phyloP scores from a whole-genome alignment of 2,888 invertebrate genomes.

The Ennomos fuscantarius region DNA sequence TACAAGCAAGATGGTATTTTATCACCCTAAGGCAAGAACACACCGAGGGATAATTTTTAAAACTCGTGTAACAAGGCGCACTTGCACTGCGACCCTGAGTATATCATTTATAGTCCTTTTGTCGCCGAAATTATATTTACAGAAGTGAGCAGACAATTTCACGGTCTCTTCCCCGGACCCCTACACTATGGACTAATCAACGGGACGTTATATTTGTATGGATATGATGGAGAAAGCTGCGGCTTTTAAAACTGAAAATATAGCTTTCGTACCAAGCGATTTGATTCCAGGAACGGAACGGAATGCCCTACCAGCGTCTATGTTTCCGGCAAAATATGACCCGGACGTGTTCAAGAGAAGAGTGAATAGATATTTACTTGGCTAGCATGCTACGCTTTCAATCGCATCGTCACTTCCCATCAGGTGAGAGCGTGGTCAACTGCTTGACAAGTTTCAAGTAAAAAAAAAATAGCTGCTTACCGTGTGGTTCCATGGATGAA shows the following conservation, averaged over 20 bases:
- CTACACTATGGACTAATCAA: slow-evolving; percentile 79
- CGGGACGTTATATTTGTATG: slow-evolving; percentile 56
- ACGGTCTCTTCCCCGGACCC: slow-evolving; percentile 83
- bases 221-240: slow-evolving; percentile 45
- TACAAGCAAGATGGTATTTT: slow-evolving; percentile 33
- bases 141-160: slow-evolving; percentile 86
- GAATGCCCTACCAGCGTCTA: no score
- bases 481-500: no score
- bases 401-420: no score
- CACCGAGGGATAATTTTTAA: slow-evolving; percentile 60
- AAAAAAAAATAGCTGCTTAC: not conserved
- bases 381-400: no score
- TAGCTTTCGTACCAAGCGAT: no score
- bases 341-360: no score
- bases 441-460: no score
- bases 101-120: slow-evolving; percentile 84
- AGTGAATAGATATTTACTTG: no score
- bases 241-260: not conserved
- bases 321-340: no score
- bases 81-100: slow-evolving; percentile 75
- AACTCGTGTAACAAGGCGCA: slow-evolving; percentile 73
- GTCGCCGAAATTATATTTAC: slow-evolving; percentile 85
- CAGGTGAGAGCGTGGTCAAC: no score
- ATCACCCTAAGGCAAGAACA: slow-evolving; percentile 37
- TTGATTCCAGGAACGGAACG: no score